Percentiles rank a stretch among this genome's conserved stretches.
These are phyloP conservation scores for Coronaproctus castanopsis DNA, from an alignment of 2,888 invertebrate genomes.

Conservation along the genomic window DNA sequence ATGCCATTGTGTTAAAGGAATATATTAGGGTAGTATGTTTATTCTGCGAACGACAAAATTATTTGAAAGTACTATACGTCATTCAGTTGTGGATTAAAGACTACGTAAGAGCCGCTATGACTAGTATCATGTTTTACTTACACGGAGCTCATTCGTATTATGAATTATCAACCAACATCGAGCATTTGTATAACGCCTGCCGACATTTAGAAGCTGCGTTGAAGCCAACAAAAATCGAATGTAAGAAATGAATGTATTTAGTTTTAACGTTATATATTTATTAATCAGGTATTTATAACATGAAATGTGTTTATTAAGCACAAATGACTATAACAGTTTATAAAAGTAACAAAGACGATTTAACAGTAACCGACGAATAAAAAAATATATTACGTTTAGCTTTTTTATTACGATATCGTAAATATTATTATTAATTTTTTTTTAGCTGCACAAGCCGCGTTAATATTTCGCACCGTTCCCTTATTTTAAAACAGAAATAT, in stretches of 20 bases:
- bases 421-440: too few relatives aligned
- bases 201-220: slow-evolving; percentile 35
- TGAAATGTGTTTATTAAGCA: too few relatives aligned
- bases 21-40: slow-evolving; percentile 36
- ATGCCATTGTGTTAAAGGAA: slow-evolving; percentile 5
- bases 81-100: slow-evolving; percentile 51
- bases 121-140: slow-evolving; percentile 55
- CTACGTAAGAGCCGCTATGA: slow-evolving; percentile 54
- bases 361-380: too few relatives aligned
- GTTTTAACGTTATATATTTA: background rate
- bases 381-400: too few relatives aligned
- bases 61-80: slow-evolving; percentile 49
- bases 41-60: slow-evolving; percentile 43
- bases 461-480: too few relatives aligned
- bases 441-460: too few relatives aligned
- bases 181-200: slow-evolving; percentile 36
- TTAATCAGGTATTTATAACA: too few relatives aligned
- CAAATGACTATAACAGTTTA: too few relatives aligned
- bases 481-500: too few relatives aligned
- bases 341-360: too few relatives aligned
- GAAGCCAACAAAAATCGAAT: background rate
- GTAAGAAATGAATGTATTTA: background rate
- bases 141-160: slow-evolving; percentile 35
- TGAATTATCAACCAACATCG: slow-evolving; percentile 33
- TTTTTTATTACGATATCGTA: too few relatives aligned